A percentile compares a stretch with the other conserved stretches of the same genome.
Evolutionary conservation across 2,888 invertebrate genomes (phyloP).

Genomic region (Dicyrtomina minuta): DNA sequence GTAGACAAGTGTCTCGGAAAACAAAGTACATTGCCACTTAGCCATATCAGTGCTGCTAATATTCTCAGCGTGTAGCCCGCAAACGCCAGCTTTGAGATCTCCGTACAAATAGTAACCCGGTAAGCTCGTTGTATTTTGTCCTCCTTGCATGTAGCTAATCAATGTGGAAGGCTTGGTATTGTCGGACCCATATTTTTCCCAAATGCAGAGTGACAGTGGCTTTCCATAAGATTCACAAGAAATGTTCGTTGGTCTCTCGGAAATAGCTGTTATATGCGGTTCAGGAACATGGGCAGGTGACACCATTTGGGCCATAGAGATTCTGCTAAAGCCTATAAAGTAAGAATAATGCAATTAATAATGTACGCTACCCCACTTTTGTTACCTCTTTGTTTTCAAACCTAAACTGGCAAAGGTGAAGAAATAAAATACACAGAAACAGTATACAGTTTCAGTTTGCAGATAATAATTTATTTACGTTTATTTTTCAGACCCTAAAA

Average conservation of each 20-base stretch:
- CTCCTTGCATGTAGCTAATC: slow-evolving; percentile 17
- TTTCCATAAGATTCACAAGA: slow-evolving; percentile 47
- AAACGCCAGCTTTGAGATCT: slow-evolving; percentile 21
- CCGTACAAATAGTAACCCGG: slow-evolving; percentile 28
- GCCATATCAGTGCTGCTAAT: slow-evolving; percentile 27
- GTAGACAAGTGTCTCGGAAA: slow-evolving; percentile 15
- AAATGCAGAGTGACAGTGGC: slow-evolving; percentile 43
- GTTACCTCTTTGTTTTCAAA: too few relatives aligned
- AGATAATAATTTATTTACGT: too few relatives aligned
- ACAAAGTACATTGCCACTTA: slow-evolving; percentile 33
- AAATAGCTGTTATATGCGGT: slow-evolving; percentile 36
- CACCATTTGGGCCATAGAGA: slow-evolving; percentile 14
- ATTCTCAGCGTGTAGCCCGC: slow-evolving; percentile 28
- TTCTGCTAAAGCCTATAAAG: too few relatives aligned
- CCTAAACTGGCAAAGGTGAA: too few relatives aligned
- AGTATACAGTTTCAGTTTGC: too few relatives aligned
- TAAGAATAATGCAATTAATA: neutral
- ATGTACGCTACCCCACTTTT: too few relatives aligned
- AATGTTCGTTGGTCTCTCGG: slow-evolving; percentile 44
- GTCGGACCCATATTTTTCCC: slow-evolving; percentile 39
- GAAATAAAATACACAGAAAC: too few relatives aligned
- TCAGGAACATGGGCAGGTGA: slow-evolving; percentile 20
- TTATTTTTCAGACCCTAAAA: too few relatives aligned
- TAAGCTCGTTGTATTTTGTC: slow-evolving; percentile 15
- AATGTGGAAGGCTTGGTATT: slow-evolving; percentile 28